Evolutionary conservation across 2,888 invertebrate species (phyloP), one percentile per base, ranked within the genome.

Genomic region (Lasioglossum morio): DNA sequence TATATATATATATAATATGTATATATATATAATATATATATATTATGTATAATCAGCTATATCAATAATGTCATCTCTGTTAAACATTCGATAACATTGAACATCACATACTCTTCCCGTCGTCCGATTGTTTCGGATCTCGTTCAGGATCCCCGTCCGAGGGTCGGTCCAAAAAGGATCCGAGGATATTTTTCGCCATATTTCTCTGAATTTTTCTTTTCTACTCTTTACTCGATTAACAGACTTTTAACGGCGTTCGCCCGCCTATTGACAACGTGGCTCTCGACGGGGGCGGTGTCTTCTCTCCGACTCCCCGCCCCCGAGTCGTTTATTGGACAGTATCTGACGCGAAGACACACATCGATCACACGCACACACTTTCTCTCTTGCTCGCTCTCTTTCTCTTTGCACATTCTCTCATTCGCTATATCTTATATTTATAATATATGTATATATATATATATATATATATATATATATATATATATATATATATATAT

Each of bases 41-140:
- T 88, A 88, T 89, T 89, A 87, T 89, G 80, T 89, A 89, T 89
- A 90, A 53, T 88, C 88, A 87, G 79, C 82, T 90, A 88, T 90
- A 53, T 53, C 76, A 84, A 89, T 89, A 90, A 86, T 91, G 84
- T 84, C 84, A 86, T 83, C 85, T 88, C 77, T 85, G 82, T 87
- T 86, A 89, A 92, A 88, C 90, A 90, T 88, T 88, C 87, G 88
- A 92, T 89, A 93, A 93, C 92, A 89, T 89, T 88, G 89, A 92
- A 89, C 89, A 92, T 90, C 79, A 75, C 84, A 78, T 77, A 79
- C 81, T 73, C 14, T 69, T 69, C 40, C 69, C 30, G 34, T 72
- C 60, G 12, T 72, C 77, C 73, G 66, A 43, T 48, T 63, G n/a
- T 60, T n/a, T 63, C n/a, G 8, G 69, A 66, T 34, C 34, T 37